A percentile compares a stretch with the other conserved stretches of the same genome.
Conservation (phyloP, 2,888 invertebrate species). For the Anorthoa munda region DNA sequence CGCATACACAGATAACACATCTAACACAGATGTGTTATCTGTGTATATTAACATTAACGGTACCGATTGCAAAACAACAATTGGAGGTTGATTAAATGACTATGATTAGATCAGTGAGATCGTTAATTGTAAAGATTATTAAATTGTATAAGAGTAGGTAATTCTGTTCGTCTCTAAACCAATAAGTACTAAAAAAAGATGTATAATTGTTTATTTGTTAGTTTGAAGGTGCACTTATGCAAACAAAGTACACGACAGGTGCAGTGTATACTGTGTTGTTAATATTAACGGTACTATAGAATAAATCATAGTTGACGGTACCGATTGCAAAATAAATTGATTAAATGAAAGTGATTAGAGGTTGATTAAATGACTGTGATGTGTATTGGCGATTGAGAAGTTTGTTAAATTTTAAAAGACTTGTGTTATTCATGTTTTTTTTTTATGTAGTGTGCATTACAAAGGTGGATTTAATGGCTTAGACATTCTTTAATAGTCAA, state of each 20-base stretch:
- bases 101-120: conserved; percentile 5
- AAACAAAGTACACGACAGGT: conserved; percentile 46
- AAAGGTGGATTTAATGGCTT: too few relatives aligned
- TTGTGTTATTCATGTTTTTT: background rate
- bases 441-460: too few relatives aligned
- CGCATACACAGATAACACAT: too few relatives aligned
- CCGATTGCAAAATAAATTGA: conserved; percentile 29
- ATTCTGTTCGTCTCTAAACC: too few relatives aligned
- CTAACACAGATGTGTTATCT: too few relatives aligned
- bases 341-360: conserved; percentile 8
- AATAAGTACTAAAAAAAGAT: too few relatives aligned
- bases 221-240: conserved; percentile 33
- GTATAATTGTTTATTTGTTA: too few relatives aligned
- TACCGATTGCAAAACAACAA: conserved; percentile 26
- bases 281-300: conserved; percentile 21
- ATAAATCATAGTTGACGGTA: too few relatives aligned
- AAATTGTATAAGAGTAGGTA: background rate
- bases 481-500: too few relatives aligned
- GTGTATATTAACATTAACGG: conserved; percentile 12
- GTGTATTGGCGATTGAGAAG: background rate
- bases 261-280: conserved; percentile 19
- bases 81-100: conserved; percentile 21
- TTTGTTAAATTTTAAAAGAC: background rate
- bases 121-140: background rate
- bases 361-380: conserved; percentile 19